Base-by-base conservation (phyloP, 1,140 invertebrate species). In the Drosophila seguyi region DNA sequence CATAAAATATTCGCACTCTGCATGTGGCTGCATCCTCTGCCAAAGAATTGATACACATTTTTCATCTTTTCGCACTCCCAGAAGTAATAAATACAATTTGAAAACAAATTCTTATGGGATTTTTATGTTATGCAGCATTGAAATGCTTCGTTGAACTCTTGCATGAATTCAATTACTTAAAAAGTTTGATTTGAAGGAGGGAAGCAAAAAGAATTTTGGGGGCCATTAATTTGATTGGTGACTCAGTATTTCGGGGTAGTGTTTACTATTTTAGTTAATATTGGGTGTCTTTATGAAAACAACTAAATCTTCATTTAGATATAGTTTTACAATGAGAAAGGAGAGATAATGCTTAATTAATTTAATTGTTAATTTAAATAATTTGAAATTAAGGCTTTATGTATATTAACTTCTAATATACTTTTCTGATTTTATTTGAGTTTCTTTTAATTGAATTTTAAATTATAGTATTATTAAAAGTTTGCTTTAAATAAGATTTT, bases 41-140 rank as follows among this genome's bases (percentile, higher is more conserved):
- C 73, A 75, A 75, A 22, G 58, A 39, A 75, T 66, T 75, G 61
- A 75, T 75, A 75, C 73, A 75, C 53, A 75, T 75, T 75, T 75
- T 41, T 75, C 71, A 57, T 75, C 52, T 75, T 66, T 75, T 60
- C 39, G 72, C 73, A 53, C 44, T 73, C 53, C 27, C 16, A 57
- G 22, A 20, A 44, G 60, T 60, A 65, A 75, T 75, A 75, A 75
- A 75, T 75, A 50, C 60, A 66, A 48, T 56, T 75, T n/a, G 13
- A 34, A 38, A 50, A 38, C 44, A 39, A 75, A 66, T 75, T 75
- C 59, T 39, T 66, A 41, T 75, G 61, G 31, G 36, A 50, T 71
- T 72, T 58, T 59, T 69, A 36, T 36, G 62, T 68, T 36, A 36
- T 41, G 66, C 52, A 11, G 44, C 27, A 48, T 50, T 39, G 25